These are phyloP conservation scores for Phalacrocorax pelagicus DNA, from an alignment of 2,113 vertebrate species.

Conservation along the genomic window DNA sequence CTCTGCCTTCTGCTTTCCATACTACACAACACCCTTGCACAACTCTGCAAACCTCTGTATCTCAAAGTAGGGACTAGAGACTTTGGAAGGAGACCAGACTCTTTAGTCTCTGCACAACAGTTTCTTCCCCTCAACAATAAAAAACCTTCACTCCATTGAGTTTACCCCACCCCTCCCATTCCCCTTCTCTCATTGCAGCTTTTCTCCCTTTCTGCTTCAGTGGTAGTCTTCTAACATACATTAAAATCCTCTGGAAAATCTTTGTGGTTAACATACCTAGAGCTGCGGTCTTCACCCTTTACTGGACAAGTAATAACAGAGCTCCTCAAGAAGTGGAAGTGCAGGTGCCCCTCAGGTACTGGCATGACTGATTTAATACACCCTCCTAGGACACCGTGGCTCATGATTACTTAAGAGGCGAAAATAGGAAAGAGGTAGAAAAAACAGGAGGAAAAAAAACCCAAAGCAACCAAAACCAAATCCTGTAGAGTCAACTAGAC, in stretches of 20 bases:
- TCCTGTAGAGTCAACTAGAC: not conserved
- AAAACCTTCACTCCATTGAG: not conserved
- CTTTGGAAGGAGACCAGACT: not conserved
- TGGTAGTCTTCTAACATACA: not conserved
- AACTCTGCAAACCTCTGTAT: not conserved
- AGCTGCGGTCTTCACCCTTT: not conserved
- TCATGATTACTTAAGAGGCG: not conserved
- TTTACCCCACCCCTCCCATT: not conserved
- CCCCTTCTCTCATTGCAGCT: not conserved
- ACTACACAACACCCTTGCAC: not conserved
- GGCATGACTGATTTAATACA: not conserved
- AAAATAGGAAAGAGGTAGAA: not conserved
- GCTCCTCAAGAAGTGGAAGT: not conserved
- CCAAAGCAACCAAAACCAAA: not conserved
- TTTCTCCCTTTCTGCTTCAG: not conserved
- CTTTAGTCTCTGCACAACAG: not conserved
- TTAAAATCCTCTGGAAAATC: not conserved
- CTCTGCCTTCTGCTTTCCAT: not conserved
- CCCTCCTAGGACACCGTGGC: not conserved
- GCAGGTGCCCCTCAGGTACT: not conserved
- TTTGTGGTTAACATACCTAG: not conserved
- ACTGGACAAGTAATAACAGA: not conserved
- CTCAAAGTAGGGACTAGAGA: not conserved
- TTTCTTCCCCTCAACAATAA: not conserved
- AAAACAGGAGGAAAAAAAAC: not conserved